These are phyloP conservation scores for Bubalus kerabau DNA, from an alignment of 2,113 vertebrate genomes.

Conservation along the genomic window DNA sequence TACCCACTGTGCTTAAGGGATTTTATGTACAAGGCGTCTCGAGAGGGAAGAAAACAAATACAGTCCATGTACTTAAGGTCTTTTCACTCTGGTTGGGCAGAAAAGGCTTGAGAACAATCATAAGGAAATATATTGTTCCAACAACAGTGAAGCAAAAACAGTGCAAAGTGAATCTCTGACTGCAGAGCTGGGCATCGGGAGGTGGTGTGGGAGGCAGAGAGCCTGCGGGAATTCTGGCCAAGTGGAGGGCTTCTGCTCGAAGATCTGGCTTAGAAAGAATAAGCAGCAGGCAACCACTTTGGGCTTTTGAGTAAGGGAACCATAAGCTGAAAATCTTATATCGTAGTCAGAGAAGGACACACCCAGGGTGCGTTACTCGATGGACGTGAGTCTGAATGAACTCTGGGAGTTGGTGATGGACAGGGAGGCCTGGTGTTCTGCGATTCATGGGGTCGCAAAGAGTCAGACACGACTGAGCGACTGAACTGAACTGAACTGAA, in stretches of 20 bases:
- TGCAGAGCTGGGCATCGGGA: rapidly evolving
- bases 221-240: neutral
- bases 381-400: too few species aligned
- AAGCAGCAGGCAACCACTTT: neutral
- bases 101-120: neutral
- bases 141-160: neutral
- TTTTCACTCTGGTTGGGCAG: neutral
- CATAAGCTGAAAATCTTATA: neutral
- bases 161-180: neutral
- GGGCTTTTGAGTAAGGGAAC: neutral
- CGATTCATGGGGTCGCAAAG: too few species aligned
- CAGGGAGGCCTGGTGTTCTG: too few species aligned
- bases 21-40: neutral
- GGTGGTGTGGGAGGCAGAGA: neutral
- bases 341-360: too few species aligned
- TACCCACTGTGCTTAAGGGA: neutral
- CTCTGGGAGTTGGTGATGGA: too few species aligned
- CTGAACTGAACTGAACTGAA: too few species aligned
- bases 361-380: rapidly evolving
- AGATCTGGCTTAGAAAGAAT: neutral
- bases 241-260: neutral
- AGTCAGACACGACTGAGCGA: rapidly evolving
- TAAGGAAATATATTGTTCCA: neutral
- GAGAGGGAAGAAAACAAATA: neutral
- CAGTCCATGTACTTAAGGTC: neutral